Percentiles rank a stretch among this genome's conserved stretches.
Conservation (phyloP, 1,140 invertebrate species). For the Tigriopus japonicus region DNA sequence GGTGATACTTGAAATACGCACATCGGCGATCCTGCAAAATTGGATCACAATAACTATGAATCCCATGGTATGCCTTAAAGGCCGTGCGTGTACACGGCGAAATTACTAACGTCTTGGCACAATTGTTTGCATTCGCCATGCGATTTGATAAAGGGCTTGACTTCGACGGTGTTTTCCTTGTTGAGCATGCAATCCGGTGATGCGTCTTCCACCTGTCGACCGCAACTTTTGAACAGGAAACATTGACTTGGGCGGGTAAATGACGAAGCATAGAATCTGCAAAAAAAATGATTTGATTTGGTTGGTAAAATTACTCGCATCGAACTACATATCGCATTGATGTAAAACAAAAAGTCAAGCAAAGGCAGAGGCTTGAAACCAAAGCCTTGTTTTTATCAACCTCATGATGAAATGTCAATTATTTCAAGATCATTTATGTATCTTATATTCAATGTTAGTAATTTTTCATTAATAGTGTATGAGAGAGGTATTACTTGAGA, state of each 20-base stretch:
- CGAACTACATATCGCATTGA: no score
- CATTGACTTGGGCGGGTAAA: neutral
- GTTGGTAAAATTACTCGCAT: no score
- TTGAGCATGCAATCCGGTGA: conserved; percentile 1
- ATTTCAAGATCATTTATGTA: no score
- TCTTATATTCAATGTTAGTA: no score
- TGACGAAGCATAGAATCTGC: neutral
- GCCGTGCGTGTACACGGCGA: neutral
- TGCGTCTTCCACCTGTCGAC: conserved; percentile 6
- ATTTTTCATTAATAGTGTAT: no score
- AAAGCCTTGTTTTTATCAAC: no score
- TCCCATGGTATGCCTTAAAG: neutral
- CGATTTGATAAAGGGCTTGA: neutral
- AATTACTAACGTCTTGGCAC: neutral
- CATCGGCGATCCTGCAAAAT: neutral
- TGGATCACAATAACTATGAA: neutral
- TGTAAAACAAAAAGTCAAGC: no score
- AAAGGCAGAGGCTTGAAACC: no score
- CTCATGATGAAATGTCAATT: no score
- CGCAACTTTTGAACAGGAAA: conserved; percentile 5
- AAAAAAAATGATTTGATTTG: no score
- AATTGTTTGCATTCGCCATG: neutral
- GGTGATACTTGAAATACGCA: conserved; percentile 1
- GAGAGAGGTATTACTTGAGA: no score
- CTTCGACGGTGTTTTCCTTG: conserved; percentile 7